Evolutionary conservation across 92 coral and sea anemone species (phyloP).

Genomic region (Epizoanthus illoricatus): DNA sequence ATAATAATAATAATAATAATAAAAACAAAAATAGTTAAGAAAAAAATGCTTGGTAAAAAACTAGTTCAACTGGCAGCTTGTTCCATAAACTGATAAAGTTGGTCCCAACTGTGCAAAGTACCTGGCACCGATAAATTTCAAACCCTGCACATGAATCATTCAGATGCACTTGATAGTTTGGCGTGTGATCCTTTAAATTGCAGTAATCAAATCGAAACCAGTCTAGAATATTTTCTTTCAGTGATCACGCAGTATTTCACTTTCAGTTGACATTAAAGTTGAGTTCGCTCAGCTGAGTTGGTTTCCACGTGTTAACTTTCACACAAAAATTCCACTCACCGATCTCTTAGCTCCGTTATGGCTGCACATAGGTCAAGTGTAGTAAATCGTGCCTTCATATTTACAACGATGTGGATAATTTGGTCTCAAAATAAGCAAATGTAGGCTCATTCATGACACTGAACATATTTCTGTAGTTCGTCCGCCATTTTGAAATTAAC

Average conservation of each 20-base stretch:
- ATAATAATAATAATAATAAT: too few species aligned
- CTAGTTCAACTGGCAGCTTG: too few species aligned
- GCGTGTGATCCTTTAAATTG: too few species aligned
- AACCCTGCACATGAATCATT: too few species aligned
- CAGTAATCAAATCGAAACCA: too few species aligned
- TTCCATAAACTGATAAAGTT: too few species aligned
- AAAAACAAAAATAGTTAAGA: too few species aligned
- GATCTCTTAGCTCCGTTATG: conserved; percentile 76
- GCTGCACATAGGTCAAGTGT: conserved; percentile 90
- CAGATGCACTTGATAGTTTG: too few species aligned
- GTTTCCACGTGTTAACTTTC: neutral
- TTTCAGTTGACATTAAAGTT: neutral
- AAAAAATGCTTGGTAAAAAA: too few species aligned
- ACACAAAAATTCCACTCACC: conserved; percentile 34
- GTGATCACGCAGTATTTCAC: neutral
- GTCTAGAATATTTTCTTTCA: too few species aligned
- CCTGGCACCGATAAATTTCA: too few species aligned
- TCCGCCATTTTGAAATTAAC: conserved; percentile 16
- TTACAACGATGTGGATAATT: conserved; percentile 3
- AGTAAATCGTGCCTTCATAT: conserved; percentile 91
- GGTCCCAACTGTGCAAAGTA: too few species aligned
- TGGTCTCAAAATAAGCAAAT: neutral
- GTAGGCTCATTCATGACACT: neutral
- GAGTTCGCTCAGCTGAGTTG: neutral
- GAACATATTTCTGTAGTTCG: neutral